These are phyloP conservation scores for Holothuria scabra DNA, from an alignment of 53 echinoderm and acorn worm species.

Conservation along the genomic window DNA sequence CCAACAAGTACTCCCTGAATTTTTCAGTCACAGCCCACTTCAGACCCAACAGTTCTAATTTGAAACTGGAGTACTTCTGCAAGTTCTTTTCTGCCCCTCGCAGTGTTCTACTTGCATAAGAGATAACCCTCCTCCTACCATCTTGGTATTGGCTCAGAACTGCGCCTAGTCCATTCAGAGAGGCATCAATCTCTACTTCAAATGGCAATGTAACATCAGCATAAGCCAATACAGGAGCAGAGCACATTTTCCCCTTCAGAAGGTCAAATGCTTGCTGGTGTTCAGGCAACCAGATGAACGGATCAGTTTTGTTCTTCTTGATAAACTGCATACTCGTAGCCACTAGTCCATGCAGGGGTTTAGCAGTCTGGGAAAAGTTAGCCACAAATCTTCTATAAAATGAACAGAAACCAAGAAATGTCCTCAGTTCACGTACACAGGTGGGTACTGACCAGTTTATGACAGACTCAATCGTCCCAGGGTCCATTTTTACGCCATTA, in stretches of 20 bases:
- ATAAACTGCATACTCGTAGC: not conserved
- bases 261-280: constrained; percentile 30
- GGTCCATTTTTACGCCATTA: not conserved
- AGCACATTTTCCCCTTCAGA: constrained; percentile 19
- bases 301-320: not conserved
- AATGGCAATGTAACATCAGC: constrained; percentile 7
- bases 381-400: constrained; percentile 37
- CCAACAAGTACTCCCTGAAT: constrained; percentile 23
- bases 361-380: constrained; percentile 28
- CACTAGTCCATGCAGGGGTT: constrained; percentile 23
- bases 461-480: not conserved
- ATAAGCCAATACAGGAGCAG: constrained; percentile 12
- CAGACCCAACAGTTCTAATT: constrained; percentile 36
- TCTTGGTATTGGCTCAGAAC: constrained; percentile 4
- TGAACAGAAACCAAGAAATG: constrained; percentile 41
- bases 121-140: constrained; percentile 28
- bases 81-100: constrained; percentile 55
- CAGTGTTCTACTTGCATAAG: constrained; percentile 47
- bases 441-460: constrained; percentile 7
- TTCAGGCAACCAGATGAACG: not conserved
- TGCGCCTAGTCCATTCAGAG: not conserved
- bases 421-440: constrained; percentile 24
- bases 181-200: constrained; percentile 26
- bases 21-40: constrained; percentile 46
- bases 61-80: constrained; percentile 55